Evolutionary conservation across 1,140 invertebrate genomes (phyloP).

Genomic region (Drosophila setifemur): DNA sequence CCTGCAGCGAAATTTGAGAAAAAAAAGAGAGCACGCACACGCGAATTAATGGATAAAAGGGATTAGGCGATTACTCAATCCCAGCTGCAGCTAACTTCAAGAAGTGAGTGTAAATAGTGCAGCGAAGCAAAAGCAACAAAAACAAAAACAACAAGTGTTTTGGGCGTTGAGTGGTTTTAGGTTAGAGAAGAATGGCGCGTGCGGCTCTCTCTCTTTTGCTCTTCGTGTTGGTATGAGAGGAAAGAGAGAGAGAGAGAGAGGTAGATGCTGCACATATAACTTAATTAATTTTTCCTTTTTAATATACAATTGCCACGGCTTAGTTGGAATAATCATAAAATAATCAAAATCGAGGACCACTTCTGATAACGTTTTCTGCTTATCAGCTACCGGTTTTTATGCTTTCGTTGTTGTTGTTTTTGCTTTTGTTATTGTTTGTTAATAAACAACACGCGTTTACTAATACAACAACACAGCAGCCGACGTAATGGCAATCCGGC

Average conservation of each 20-base stretch:
- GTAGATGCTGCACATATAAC: neutral
- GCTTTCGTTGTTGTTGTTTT: too few species aligned
- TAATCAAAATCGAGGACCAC: neutral
- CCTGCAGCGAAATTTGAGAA: neutral
- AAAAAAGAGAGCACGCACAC: neutral
- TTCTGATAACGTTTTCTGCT: neutral
- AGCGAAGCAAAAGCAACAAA: neutral
- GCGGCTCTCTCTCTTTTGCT: constrained; percentile 9
- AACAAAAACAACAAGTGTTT: neutral
- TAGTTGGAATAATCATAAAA: neutral
- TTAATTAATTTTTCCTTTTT: neutral
- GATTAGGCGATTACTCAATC: neutral
- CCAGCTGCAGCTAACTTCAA: neutral
- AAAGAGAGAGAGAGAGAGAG: neutral
- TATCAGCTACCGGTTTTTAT: constrained; percentile 33
- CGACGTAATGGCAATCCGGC: constrained; percentile 10
- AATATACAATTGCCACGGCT: neutral
- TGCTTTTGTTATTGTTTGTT: constrained; percentile 14
- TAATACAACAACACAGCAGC: neutral
- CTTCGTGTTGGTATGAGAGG: neutral
- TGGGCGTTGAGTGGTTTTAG: neutral
- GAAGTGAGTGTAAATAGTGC: neutral
- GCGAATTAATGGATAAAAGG: neutral
- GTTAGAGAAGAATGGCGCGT: constrained; percentile 10
- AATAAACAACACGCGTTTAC: constrained; percentile 22